A percentile compares a stretch with the other conserved stretches of the same genome.
Conservation (phyloP, 2,797 vertebrate genomes). For the Aulostomus chinensis region DNA sequence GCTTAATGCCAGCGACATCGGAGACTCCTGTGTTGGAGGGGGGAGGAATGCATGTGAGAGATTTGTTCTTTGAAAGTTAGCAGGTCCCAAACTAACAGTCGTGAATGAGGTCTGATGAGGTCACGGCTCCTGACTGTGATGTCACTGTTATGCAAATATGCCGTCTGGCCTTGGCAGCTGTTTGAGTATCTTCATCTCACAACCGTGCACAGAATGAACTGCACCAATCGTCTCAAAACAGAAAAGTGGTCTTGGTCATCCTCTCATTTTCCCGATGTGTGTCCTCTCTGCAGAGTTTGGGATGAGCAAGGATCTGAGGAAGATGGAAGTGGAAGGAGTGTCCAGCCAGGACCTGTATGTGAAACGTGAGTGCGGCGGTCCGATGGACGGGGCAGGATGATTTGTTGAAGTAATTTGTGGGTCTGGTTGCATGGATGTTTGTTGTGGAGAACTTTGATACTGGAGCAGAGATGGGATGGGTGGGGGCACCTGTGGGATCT, state of each 20-base stretch:
- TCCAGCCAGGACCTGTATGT: slow-evolving; percentile 93
- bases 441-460: too few relatives aligned
- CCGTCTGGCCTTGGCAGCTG: too few relatives aligned
- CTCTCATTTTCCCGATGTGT: background rate
- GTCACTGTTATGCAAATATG: too few relatives aligned
- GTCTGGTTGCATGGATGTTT: too few relatives aligned
- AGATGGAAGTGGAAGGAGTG: slow-evolving; percentile 89
- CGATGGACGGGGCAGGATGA: too few relatives aligned
- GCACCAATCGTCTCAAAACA: background rate
- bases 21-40: too few relatives aligned
- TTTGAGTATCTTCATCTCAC: background rate
- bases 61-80: too few relatives aligned
- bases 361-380: slow-evolving; percentile 86
- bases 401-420: too few relatives aligned
- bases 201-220: background rate
- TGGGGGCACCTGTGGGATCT: background rate
- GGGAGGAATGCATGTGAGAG: too few relatives aligned
- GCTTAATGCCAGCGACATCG: too few relatives aligned
- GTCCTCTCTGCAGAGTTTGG: slow-evolving; percentile 86
- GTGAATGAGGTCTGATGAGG: background rate
- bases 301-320: slow-evolving; percentile 89
- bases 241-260: background rate
- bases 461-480: too few relatives aligned
- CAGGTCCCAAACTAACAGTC: too few relatives aligned
- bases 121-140: background rate